phyloP scores from a whole-genome alignment of 2,113 vertebrate species.

The Synodontis membranacea region DNA sequence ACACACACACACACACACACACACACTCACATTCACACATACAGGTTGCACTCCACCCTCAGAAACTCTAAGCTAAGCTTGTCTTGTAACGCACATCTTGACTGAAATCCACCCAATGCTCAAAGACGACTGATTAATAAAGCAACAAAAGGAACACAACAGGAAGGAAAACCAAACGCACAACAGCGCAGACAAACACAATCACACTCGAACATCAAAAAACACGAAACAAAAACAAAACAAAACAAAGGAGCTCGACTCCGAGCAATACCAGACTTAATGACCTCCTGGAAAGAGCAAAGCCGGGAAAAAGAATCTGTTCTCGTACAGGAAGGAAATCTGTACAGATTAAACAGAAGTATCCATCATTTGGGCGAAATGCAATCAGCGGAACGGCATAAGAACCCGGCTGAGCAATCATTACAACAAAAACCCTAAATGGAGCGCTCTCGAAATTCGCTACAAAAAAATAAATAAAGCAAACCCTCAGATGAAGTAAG shows the following conservation, averaged over 20 bases:
- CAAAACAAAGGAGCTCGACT: too few species aligned
- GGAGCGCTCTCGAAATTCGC: conserved; percentile 22
- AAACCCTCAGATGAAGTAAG: background rate
- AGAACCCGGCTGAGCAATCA: conserved; percentile 35
- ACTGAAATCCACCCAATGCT: background rate
- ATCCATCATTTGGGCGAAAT: conserved; percentile 24
- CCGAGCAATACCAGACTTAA: background rate
- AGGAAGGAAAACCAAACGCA: conserved; percentile 7
- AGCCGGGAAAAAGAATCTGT: background rate
- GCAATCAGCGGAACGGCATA: background rate
- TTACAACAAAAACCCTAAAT: conserved; percentile 34
- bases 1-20: background rate
- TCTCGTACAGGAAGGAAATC: conserved; percentile 15
- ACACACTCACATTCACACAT: conserved; percentile 9
- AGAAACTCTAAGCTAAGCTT: background rate
- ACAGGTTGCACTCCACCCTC: background rate
- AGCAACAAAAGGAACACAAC: background rate
- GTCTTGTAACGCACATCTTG: background rate
- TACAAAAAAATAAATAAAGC: background rate
- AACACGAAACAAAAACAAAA: background rate
- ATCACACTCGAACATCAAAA: background rate
- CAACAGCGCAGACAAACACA: background rate
- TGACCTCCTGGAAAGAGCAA: conserved; percentile 11
- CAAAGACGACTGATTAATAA: background rate
- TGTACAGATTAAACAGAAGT: conserved; percentile 19